Base-by-base conservation (phyloP, 2,888 invertebrate species). In the Drosophila longiperda region DNA sequence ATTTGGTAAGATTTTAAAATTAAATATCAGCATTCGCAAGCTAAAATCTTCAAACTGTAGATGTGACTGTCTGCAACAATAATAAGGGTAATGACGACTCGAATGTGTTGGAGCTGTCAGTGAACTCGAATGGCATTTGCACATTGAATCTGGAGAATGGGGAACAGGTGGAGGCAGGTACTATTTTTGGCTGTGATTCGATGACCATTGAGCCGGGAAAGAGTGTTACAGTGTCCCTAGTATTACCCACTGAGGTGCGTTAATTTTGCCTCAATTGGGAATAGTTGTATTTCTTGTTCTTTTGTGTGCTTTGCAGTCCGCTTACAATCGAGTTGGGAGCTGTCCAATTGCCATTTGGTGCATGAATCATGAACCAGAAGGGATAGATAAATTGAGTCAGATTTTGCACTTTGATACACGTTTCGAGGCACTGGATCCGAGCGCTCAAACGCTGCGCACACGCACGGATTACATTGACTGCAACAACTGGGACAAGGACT, bases 401-500 rank as follows among this genome's bases (percentile, higher is more conserved):
- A 49, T 73, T 8, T 71, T 91, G 12, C 72, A 82, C 58, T 92
- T 92, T 55, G 92, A 92, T 59, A 92, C 92, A 0, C 85, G 91
- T 11, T 90, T 90, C 45, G 78, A 84, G 49, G 81, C 78, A 5
- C 62, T 92, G 36, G 91, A 92, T 77, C 81, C 91, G 2, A 63
- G 75, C 0, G 75, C 72, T 3, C 79, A 64, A 20, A 80, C 81
- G 9, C 62, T 90, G 32, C 82, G 83, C 7, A 82, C 66, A 15
- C 80, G 91, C 70, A 77, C 75, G 20, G 73, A 83, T 26, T 92
- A 75, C 36, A 50, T 29, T 8, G 84, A 92, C 23, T 92, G 92
- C 48, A 66, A 66, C 0, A 92, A 91, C 75, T 92, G 91, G 76
- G 95, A 95, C 90, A 89, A 93, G 82, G 93, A 94, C 68, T 93